Conservation (phyloP, 92 coral and sea anemone genomes). For the Diadumene lineata region DNA sequence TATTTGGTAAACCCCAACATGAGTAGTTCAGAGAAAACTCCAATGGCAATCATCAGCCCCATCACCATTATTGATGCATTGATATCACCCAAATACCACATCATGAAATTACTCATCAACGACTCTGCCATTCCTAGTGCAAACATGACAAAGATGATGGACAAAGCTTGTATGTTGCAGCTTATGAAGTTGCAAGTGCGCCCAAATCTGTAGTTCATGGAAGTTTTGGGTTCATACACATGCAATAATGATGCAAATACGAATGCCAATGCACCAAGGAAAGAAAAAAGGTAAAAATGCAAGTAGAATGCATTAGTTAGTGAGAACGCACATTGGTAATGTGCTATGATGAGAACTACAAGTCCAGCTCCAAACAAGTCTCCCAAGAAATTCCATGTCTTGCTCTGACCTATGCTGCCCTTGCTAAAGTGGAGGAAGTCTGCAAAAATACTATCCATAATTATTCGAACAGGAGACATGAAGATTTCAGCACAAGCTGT, state of each 20-base stretch:
- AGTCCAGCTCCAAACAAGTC: constrained; percentile 71
- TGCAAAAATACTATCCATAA: constrained; percentile 66
- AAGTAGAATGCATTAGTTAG: constrained; percentile 76
- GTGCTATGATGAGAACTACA: constrained; percentile 60
- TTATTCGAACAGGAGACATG: constrained; percentile 65
- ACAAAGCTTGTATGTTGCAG: constrained; percentile 67
- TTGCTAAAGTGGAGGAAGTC: constrained; percentile 65
- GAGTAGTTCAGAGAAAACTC: constrained; percentile 78
- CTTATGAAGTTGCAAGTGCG: constrained; percentile 63
- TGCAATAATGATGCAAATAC: constrained; percentile 65
- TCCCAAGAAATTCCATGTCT: constrained; percentile 69
- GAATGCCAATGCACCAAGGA: constrained; percentile 69
- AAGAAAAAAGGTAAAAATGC: constrained; percentile 77
- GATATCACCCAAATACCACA: constrained; percentile 97
- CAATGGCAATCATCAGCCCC: constrained; percentile 69
- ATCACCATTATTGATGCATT: constrained; percentile 71
- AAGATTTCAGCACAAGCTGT: constrained; percentile 69
- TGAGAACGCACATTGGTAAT: constrained; percentile 70
- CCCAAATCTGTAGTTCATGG: constrained; percentile 62
- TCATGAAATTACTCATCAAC: constrained; percentile 76
- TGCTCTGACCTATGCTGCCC: constrained; percentile 41
- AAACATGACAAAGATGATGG: constrained; percentile 69
- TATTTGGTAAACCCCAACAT: constrained; percentile 66
- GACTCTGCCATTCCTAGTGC: constrained; percentile 94
- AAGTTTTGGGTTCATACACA: constrained; percentile 68